phyloP scores from a whole-genome alignment of 2,888 invertebrate species.

The Rosalia funebris region DNA sequence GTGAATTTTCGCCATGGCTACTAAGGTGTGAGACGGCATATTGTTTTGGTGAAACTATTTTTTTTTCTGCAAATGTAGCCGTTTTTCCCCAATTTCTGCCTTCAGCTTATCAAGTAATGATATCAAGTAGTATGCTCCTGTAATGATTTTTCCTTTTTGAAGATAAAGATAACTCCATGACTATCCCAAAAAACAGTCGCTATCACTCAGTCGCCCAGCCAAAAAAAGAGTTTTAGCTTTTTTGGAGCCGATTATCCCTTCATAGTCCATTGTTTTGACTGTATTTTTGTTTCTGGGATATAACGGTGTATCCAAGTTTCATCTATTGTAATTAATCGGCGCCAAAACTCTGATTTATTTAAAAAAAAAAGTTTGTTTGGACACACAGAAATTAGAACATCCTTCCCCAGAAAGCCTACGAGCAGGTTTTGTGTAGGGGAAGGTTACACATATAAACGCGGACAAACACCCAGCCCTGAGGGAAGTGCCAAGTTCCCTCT shows the following conservation, averaged over 20 bases:
- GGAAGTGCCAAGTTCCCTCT: too few species aligned
- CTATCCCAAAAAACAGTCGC: neutral
- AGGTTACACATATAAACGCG: too few species aligned
- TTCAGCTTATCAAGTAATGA: neutral
- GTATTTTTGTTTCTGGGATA: conserved; percentile 24
- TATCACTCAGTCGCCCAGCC: conserved; percentile 20
- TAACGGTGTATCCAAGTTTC: neutral
- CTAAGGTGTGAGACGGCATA: neutral
- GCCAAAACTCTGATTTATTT: too few species aligned
- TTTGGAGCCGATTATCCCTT: conserved; percentile 18
- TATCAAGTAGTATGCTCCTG: neutral
- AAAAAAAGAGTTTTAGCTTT: conserved; percentile 18
- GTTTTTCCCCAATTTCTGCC: neutral
- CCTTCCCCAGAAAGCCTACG: too few species aligned
- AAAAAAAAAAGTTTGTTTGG: too few species aligned
- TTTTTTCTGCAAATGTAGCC: neutral
- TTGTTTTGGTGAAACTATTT: neutral
- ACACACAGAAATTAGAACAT: too few species aligned
- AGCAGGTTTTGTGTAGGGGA: too few species aligned
- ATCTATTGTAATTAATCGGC: too few species aligned
- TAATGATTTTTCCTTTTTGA: neutral
- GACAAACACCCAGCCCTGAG: too few species aligned
- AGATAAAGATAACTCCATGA: neutral
- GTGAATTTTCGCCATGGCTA: neutral
- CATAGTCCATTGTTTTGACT: conserved; percentile 30